Conservation (phyloP, 1,140 invertebrate species). For the Paraescarpia echinospica region DNA sequence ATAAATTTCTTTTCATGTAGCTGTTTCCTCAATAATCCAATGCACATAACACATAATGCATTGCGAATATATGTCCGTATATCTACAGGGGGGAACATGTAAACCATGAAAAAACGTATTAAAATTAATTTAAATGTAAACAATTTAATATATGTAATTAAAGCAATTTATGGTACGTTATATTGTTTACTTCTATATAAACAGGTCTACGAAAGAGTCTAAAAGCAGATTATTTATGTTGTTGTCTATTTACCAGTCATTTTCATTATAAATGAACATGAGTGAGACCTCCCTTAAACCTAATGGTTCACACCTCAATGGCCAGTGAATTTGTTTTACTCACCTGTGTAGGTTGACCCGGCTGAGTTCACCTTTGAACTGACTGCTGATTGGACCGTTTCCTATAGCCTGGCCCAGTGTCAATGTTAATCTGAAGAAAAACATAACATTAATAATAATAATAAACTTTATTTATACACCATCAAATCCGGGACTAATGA, state of each 20-base stretch:
- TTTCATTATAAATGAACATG: background rate
- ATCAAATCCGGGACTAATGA: too few relatives aligned
- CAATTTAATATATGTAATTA: too few relatives aligned
- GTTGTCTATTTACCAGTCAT: background rate
- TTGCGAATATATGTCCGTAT: too few relatives aligned
- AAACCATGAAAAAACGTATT: too few relatives aligned
- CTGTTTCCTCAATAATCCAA: too few relatives aligned
- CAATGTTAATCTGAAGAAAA: constrained; percentile 32
- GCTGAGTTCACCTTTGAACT: constrained; percentile 38
- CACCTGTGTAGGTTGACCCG: constrained; percentile 37
- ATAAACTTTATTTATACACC: too few relatives aligned
- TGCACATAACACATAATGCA: too few relatives aligned
- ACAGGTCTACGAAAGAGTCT: background rate
- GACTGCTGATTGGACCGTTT: background rate
- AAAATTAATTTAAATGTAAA: too few relatives aligned
- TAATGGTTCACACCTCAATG: background rate
- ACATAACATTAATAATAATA: too few relatives aligned
- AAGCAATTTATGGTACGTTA: background rate
- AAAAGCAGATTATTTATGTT: background rate
- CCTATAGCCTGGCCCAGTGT: constrained; percentile 28
- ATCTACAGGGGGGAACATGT: too few relatives aligned
- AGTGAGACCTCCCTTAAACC: background rate
- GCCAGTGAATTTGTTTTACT: background rate
- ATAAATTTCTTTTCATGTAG: too few relatives aligned
- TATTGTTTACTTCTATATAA: background rate